phyloP scores from a whole-genome alignment of 2,113 vertebrate species.

The Falco punctatus region DNA sequence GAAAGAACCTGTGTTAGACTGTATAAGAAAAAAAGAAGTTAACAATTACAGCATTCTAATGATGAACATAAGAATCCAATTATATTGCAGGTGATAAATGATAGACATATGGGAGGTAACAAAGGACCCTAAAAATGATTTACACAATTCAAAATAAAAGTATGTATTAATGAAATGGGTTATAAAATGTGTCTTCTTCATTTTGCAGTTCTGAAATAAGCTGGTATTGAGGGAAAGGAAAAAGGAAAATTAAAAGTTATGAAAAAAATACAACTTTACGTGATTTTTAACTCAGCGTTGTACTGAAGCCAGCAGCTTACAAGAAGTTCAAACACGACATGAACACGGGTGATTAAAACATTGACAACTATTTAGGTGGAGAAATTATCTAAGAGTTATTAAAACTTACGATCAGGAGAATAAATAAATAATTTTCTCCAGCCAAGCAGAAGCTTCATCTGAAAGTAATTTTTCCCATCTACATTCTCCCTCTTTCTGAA shows the following conservation, averaged over 20 bases:
- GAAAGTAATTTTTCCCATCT: background rate
- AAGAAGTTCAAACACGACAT: background rate
- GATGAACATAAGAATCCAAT: background rate
- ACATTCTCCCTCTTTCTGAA: background rate
- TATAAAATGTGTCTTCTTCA: background rate
- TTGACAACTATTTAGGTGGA: background rate
- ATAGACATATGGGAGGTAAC: background rate
- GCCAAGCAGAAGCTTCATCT: background rate
- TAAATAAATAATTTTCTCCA: background rate
- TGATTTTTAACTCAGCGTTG: background rate
- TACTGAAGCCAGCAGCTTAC: background rate
- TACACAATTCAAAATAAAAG: background rate
- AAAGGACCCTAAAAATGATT: background rate
- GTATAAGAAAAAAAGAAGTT: background rate
- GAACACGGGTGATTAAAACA: background rate
- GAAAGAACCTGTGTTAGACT: background rate
- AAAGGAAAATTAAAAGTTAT: background rate
- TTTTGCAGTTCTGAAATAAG: background rate
- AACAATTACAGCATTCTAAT: background rate
- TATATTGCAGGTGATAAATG: background rate
- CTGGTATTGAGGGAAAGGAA: background rate
- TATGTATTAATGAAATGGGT: background rate
- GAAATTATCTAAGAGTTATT: background rate
- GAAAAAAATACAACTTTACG: background rate
- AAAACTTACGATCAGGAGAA: background rate